phyloP scores from a whole-genome alignment of 2,888 invertebrate genomes.

The Lordiphosa fenestrarum region DNA sequence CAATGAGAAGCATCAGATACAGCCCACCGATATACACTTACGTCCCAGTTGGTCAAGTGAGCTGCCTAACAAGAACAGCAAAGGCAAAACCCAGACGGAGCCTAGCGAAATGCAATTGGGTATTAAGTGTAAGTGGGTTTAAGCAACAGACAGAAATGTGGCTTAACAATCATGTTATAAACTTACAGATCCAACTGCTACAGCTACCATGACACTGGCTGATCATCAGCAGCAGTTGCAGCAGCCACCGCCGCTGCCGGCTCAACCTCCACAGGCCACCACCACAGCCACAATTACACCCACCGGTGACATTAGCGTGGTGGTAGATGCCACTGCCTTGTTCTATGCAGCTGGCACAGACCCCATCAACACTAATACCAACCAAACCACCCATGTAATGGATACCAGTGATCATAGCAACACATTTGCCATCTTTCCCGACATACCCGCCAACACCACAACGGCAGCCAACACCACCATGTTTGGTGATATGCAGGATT shows the following conservation, averaged over 20 bases:
- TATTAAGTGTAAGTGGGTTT: slow-evolving; percentile 46
- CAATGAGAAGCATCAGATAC: slow-evolving; percentile 53
- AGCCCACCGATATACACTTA: slow-evolving; percentile 64
- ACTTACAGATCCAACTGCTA: slow-evolving; percentile 41
- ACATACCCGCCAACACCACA: slow-evolving; percentile 10
- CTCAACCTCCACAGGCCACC: slow-evolving; percentile 15
- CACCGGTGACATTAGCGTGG: slow-evolving; percentile 44
- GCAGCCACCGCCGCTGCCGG: not conserved
- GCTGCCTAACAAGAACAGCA: not conserved
- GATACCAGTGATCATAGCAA: slow-evolving; percentile 2
- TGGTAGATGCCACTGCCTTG: slow-evolving; percentile 56
- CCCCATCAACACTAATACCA: no score
- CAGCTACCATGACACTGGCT: not conserved
- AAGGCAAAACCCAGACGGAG: not conserved
- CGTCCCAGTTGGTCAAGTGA: slow-evolving; percentile 56
- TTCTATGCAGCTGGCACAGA: slow-evolving; percentile 30
- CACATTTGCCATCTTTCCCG: slow-evolving; percentile 38
- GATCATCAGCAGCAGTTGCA: not conserved
- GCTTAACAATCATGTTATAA: not conserved
- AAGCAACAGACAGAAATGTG: not conserved
- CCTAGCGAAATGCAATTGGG: slow-evolving; percentile 42
- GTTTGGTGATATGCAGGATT: slow-evolving; percentile 63
- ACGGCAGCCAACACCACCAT: slow-evolving; percentile 29
- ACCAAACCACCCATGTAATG: not conserved
- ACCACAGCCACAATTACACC: slow-evolving; percentile 35